A percentile compares a stretch with the other conserved stretches of the same genome.
Evolutionary conservation across 2,888 invertebrate genomes (phyloP).

Genomic region (Drosophila anomalata): DNA sequence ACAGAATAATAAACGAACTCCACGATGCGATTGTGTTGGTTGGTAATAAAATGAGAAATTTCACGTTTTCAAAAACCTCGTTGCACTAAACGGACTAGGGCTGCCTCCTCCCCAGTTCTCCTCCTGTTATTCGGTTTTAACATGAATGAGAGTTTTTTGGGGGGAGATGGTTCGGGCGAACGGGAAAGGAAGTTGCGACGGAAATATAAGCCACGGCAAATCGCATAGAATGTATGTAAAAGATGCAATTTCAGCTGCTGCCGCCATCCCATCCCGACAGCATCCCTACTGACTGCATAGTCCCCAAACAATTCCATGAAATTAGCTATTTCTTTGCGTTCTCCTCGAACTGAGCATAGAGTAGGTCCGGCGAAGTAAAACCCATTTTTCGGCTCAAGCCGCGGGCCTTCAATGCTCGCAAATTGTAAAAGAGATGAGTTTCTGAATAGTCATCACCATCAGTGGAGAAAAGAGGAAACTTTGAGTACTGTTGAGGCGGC

Average conservation of each 20-base stretch:
- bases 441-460: slow-evolving; percentile 51
- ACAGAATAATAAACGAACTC: slow-evolving; percentile 77
- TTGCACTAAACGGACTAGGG: slow-evolving; percentile 14
- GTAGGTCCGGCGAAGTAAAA: slow-evolving; percentile 34
- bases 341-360: slow-evolving; percentile 19
- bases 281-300: slow-evolving; percentile 1
- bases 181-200: slow-evolving; percentile 11
- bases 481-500: neutral
- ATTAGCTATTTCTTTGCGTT: slow-evolving; percentile 66
- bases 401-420: slow-evolving; percentile 55
- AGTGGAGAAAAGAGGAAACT: slow-evolving; percentile 9
- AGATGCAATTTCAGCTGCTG: slow-evolving; percentile 75
- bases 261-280: slow-evolving; percentile 10
- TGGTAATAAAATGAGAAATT: slow-evolving; percentile 77
- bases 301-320: slow-evolving; percentile 71
- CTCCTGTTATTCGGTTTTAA: slow-evolving; percentile 54
- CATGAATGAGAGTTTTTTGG: slow-evolving; percentile 61
- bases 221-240: slow-evolving; percentile 76
- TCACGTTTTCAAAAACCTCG: slow-evolving; percentile 63
- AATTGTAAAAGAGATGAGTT: slow-evolving; percentile 63
- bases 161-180: slow-evolving; percentile 19
- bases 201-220: slow-evolving; percentile 67
- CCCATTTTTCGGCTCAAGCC: slow-evolving; percentile 74
- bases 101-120: neutral
- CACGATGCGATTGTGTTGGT: slow-evolving; percentile 75